Evolutionary conservation across 2,113 vertebrate species (phyloP), one percentile per base, ranked within the genome.

Genomic region (Urocitellus parryii): DNA sequence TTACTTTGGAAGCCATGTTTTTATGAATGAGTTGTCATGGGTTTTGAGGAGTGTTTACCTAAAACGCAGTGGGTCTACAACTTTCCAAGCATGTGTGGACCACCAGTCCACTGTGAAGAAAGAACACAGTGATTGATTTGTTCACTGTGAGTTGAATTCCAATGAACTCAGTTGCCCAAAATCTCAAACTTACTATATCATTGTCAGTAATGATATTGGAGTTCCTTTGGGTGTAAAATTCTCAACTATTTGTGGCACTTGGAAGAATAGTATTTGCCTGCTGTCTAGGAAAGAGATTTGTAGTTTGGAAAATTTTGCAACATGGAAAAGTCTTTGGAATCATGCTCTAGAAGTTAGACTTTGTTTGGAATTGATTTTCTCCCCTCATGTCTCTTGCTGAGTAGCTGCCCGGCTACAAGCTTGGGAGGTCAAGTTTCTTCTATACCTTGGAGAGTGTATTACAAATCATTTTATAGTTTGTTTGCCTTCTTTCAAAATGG

Each of bases 261-360:
- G 79, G 91, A 96, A 81, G 81, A 96, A 73, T 48, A 63, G 81
- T 48, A 68, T 91, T 97, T 97, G 88, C 91, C 58, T 95, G 89
- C 95, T 95, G 96, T 95, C 91, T 97, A 96, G 92, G 89, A 97
- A 96, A 89, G 91, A 97, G 70, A 91, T 86, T 93, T 97, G 79
- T 78, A 96, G 76, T 90, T 95, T 93, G 96, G 97, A 97, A 96
- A 96, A 88, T 90, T 93, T 95, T 93, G 93, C 95, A 95, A 93
- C 56, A 83, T 77, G 79, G 93, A 96, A 96, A 96, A 72, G 45
- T 76, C 85, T 93, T 96, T 91, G 83, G 91, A 92, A 89, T 83
- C 90, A 17, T 81, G 70, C 83, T 91, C 25, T 61, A 20, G 87
- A 83, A 83, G 72, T 90, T 93, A 65, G 74, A 80, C 12, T 73